Evolutionary conservation across 2,797 vertebrate genomes (phyloP).

Genomic region (Apodemus agrarius): DNA sequence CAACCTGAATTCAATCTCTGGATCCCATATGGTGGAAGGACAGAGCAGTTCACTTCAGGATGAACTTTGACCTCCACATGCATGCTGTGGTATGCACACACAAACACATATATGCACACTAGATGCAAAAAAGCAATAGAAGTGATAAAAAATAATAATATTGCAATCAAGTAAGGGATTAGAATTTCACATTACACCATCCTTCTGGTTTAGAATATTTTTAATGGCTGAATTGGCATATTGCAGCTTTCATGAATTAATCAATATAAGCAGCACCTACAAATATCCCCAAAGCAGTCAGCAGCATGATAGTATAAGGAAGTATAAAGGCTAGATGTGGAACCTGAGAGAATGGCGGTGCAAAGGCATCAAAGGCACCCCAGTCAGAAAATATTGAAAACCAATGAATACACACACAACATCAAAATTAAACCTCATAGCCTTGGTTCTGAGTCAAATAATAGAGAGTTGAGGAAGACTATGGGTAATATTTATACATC

Average conservation of each 20-base stretch:
- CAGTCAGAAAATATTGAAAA: neutral
- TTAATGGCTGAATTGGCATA: neutral
- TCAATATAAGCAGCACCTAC: neutral
- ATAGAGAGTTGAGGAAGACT: neutral
- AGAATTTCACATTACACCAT: neutral
- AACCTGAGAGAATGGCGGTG: neutral
- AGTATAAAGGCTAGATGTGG: neutral
- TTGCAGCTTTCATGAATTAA: neutral
- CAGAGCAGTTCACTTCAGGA: neutral
- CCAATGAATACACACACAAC: neutral
- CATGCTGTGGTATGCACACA: neutral
- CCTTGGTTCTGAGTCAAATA: conserved; percentile 20
- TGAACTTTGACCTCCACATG: too few relatives aligned
- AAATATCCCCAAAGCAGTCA: neutral
- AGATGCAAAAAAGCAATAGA: neutral
- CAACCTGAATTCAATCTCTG: neutral
- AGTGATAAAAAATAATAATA: neutral
- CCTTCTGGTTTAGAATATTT: neutral
- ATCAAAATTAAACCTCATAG: neutral
- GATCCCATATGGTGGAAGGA: too few relatives aligned
- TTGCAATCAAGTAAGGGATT: neutral
- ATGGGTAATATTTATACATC: neutral
- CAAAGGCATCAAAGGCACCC: neutral
- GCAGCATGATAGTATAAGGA: neutral
- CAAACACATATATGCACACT: too few relatives aligned